Base-by-base conservation (phyloP, 2,888 invertebrate genomes). In the Anthophora plumipes region DNA sequence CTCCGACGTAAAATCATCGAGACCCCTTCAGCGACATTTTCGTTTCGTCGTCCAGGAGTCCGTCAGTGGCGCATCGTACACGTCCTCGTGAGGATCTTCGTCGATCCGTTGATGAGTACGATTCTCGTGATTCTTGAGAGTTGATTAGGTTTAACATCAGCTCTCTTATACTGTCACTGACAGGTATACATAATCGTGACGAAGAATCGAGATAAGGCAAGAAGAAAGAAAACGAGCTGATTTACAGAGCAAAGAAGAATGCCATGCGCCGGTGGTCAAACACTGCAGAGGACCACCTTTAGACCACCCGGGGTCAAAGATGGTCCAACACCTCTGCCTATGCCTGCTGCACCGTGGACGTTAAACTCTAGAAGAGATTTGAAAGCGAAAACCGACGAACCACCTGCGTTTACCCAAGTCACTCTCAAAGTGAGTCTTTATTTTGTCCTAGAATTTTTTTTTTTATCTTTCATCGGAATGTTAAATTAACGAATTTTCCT, bases 271-370 rank as follows among this genome's bases (percentile, higher is more conserved):
- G 95, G 95, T 80, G 92, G 93, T 86, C 93, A 94, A 55, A 94
- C 95, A 60, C 95, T 95, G 90, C 94, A 96, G 82, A 96, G 96
- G 83, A 96, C 95, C 79, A 96, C 96, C 92, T 94, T 96, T 82
- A 96, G 97, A 52, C 96, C 97, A 8, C 97, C 97, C 96, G 96
- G 97, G 67, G 96, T 96, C 90, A 96, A 95, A 81, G 96, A 95
- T 82, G 95, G 94, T 20, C 96, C 95, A 8, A 93, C 94, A 0
- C 95, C 96, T 22, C 92, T 95, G 3, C 94, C 94, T 12, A 94
- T 94, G 91, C 95, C 95, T 8, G 94, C 95, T 0, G 95, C 96
- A 9, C 94, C 96, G 1, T 96, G 96, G 96, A 94, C 95, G 12
- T 94, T 95, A 83, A 95, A 94, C 88, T 89, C 91, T 22, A 90